Base-by-base conservation (phyloP, 2,888 invertebrate species). In the Leptinotarsa haldemani region DNA sequence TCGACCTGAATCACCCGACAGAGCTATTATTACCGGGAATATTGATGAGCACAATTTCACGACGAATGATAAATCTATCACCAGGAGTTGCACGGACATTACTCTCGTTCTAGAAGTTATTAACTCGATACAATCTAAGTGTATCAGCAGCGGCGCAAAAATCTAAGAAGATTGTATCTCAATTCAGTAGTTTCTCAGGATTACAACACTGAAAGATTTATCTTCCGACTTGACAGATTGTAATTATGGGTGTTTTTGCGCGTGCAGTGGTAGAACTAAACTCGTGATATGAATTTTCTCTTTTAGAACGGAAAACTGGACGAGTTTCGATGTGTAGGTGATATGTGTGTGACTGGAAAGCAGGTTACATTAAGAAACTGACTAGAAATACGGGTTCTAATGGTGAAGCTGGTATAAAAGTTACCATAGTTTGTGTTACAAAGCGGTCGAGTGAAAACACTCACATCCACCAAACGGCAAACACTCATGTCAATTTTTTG, bases 111-210 rank as follows among this genome's bases (percentile, higher is more conserved):
- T 73, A 65, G 65, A 76, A 73, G 76, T 75, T 75, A 77, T 73
- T 77, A 75, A 75, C 74, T 73, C 40, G 79, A 79, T 80, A 80
- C 73, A 69, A 80, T 80, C 79, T 64, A 78, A 79, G 75, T 79
- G 75, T 78, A 77, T 75, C 77, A 79, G 76, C 74, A 73, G 77
- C 77, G 73, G 78, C 67, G 78, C 77, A 80, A 80, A 80, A 80
- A 79, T 79, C 71, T 69, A 73, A 66, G 50, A 75, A 79, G 80
- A 80, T 80, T 74, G 75, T 77, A 80, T 79, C 79, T 78, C 74
- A 77, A 80, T 80, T 76, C 79, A 80, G 78, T 80, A 80, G 79
- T 80, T 79, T 77, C 78, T 74, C 74, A 65, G 75, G 78, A 80
- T 80, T 80, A 78, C 80, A 76, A 80, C 80, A 80, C 68, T 67